Evolutionary conservation across 2,113 vertebrate genomes (phyloP).

Genomic region (Indri indri): DNA sequence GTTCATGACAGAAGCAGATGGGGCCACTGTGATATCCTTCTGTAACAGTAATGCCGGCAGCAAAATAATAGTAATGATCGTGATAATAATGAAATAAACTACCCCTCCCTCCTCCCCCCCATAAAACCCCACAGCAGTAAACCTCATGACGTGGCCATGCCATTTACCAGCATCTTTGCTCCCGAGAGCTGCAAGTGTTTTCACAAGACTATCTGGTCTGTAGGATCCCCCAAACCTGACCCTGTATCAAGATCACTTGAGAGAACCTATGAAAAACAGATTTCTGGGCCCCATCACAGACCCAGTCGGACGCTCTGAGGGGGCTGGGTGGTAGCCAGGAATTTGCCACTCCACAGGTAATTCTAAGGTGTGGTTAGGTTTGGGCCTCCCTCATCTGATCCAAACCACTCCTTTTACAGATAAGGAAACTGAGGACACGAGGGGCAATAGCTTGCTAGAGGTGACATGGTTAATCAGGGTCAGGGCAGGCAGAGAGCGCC

Average conservation of each 20-base stretch:
- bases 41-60: not conserved
- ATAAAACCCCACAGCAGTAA: not conserved
- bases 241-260: not conserved
- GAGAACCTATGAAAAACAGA: not conserved
- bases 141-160: not conserved
- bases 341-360: not conserved
- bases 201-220: not conserved
- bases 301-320: not conserved
- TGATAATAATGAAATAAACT: not conserved
- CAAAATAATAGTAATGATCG: not conserved
- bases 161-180: not conserved
- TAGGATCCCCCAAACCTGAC: not conserved
- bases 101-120: not conserved
- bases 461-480: not conserved
- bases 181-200: not conserved
- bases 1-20: not conserved
- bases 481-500: not conserved
- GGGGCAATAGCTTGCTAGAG: not conserved
- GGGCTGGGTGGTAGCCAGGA: not conserved
- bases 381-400: not conserved
- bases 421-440: not conserved
- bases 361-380: not conserved
- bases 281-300: not conserved
- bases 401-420: not conserved
- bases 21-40: not conserved